Conservation (phyloP, 2,888 invertebrate species). For the Nomada flava region DNA sequence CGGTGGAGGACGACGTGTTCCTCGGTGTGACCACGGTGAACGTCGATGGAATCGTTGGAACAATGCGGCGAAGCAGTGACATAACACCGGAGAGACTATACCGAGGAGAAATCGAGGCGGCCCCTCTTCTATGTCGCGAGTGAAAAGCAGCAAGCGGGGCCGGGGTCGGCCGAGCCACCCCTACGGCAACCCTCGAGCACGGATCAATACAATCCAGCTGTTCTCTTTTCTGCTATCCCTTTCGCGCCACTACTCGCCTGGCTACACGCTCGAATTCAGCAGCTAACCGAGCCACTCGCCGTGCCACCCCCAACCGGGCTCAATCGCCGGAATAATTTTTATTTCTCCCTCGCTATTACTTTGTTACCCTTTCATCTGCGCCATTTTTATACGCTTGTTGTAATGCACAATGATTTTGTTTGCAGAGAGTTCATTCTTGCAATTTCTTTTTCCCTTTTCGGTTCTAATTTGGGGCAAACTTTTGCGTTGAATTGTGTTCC, state of each 20-base stretch:
- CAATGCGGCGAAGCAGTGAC: slow-evolving; percentile 76
- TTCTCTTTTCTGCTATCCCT: slow-evolving; percentile 80
- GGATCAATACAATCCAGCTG: slow-evolving; percentile 83
- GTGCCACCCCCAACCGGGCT: slow-evolving; percentile 25
- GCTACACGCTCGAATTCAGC: slow-evolving; percentile 54
- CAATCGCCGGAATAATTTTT: slow-evolving; percentile 40
- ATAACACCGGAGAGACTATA: slow-evolving; percentile 73
- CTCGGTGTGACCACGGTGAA: slow-evolving; percentile 10
- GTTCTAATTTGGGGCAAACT: no score
- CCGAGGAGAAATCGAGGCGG: slow-evolving; percentile 57
- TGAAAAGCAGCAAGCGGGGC: slow-evolving; percentile 68
- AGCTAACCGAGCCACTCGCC: slow-evolving; percentile 31
- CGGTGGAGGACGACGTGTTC: not conserved
- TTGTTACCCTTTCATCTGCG: not conserved
- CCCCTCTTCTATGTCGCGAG: slow-evolving; percentile 66
- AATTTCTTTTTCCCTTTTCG: no score
- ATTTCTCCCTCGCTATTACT: not conserved
- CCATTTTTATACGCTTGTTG: not conserved
- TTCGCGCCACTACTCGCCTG: slow-evolving; percentile 63
- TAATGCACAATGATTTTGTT: no score
- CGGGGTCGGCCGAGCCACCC: slow-evolving; percentile 71
- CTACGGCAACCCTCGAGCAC: slow-evolving; percentile 71
- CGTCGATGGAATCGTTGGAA: slow-evolving; percentile 42
- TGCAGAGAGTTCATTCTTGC: no score
- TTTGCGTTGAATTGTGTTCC: no score